phyloP scores from a whole-genome alignment of 2,113 vertebrate species.

The Hirundichthys speculiger region DNA sequence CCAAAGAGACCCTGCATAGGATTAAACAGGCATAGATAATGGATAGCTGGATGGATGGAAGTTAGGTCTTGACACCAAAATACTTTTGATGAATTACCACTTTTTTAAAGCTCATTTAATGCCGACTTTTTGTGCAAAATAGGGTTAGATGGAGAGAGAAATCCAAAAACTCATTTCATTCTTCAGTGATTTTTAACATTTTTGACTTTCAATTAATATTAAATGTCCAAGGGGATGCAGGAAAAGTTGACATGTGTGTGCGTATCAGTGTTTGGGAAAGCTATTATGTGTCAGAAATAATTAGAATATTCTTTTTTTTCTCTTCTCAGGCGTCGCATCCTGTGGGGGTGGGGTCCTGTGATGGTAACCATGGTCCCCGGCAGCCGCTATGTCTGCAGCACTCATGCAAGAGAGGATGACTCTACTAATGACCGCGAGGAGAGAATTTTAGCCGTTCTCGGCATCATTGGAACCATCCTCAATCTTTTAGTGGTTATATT shows the following conservation, averaged over 20 bases:
- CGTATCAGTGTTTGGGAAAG: neutral
- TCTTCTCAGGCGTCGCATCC: conserved; percentile 69
- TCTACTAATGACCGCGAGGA: conserved; percentile 79
- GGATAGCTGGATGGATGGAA: too few relatives aligned
- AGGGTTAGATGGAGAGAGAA: neutral
- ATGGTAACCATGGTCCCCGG: conserved; percentile 83
- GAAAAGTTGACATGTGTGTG: neutral
- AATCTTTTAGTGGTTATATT: conserved; percentile 88
- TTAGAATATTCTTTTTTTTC: conserved; percentile 22
- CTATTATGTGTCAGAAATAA: conserved; percentile 15
- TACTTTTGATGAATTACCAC: too few relatives aligned
- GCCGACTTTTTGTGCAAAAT: neutral
- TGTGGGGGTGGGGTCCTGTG: conserved; percentile 75
- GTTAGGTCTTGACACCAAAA: too few relatives aligned
- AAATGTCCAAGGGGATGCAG: conserved; percentile 15
- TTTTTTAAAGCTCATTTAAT: too few relatives aligned
- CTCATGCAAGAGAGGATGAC: conserved; percentile 73
- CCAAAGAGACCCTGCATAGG: too few relatives aligned
- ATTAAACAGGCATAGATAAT: too few relatives aligned
- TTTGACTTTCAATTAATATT: conserved; percentile 2
- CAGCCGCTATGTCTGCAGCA: conserved; percentile 74
- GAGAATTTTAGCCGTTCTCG: conserved; percentile 79
- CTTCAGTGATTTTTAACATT: conserved; percentile 2
- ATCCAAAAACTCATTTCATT: conserved; percentile 10
- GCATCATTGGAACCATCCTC: conserved; percentile 85